Conservation (phyloP, 2,797 vertebrate genomes). For the Schizopygopsis pylzovi region DNA sequence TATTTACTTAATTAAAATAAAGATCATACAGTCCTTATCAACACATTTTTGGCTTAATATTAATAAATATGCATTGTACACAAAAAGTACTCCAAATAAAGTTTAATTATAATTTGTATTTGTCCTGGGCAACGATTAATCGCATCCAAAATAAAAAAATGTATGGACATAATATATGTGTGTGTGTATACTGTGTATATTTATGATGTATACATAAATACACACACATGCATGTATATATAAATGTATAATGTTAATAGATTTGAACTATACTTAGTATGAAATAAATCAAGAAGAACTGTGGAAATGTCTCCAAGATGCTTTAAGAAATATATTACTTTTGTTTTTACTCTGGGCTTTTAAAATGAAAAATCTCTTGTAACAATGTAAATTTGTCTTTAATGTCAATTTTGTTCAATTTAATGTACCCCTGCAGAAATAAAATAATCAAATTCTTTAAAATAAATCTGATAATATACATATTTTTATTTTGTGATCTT, state of each 20-base stretch:
- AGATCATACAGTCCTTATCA: no score
- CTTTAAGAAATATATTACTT: not conserved
- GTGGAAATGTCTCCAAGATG: not conserved
- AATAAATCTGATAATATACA: not conserved
- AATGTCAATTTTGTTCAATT: not conserved
- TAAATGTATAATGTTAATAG: not conserved
- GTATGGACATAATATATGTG: no score
- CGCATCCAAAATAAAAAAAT: no score
- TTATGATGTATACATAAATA: no score
- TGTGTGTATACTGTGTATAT: no score
- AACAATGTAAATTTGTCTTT: no score
- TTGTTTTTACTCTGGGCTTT: not conserved
- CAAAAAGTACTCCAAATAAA: no score
- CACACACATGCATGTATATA: no score
- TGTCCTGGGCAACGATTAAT: no score
- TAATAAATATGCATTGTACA: not conserved
- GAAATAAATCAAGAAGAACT: not conserved
- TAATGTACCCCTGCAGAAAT: not conserved
- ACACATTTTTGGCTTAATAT: not conserved
- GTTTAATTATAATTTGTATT: no score
- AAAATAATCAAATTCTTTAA: not conserved
- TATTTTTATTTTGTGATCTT: not conserved
- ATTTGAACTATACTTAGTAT: not conserved
- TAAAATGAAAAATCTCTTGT: not conserved
- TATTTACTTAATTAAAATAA: not conserved